Base-by-base conservation (phyloP, 2,888 invertebrate species). In the Odontomyia ornata region DNA sequence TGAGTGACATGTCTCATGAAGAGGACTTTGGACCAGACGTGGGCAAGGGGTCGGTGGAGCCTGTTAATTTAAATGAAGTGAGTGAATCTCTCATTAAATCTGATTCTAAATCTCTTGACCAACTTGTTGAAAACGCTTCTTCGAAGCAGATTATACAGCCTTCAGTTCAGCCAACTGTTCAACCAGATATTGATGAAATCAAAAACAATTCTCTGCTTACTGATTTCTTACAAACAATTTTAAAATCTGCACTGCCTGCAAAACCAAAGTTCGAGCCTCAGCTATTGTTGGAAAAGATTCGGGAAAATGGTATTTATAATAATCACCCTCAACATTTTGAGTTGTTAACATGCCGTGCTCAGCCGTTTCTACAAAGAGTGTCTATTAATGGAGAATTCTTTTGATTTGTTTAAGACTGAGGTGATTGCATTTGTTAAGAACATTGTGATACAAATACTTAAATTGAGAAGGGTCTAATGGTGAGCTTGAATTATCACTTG, bases 381-480 rank as follows among this genome's bases (percentile, higher is more conserved):
- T 93, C 93, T 18, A 88, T 95, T 80, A 90, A 93, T 79, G 95
- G 95, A 0, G 95, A 95, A 88, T 93, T 95, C 88, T 80, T 71
- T 30, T 76, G 15, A 52, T n/a, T 7, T 4, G 15, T 15, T 13
- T 3, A 52, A 52, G 15, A 52, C 52, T 52, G 52, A 52, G 18
- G 3, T 36, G 36, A 36, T 36, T 36, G 36, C 36, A 36, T 5
- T 36, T 36, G 36, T 36, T 9, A 9, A 36, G 36, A 36, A 36
- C 36, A 5, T 36, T 36, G 36, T 36, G 36, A 36, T 36, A 36
- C 9, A 36, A 36, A 5, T 36, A 36, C 9, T 36, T 36, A 36
- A 5, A 36, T 36, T 3, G 9, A 36, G n/a, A n/a, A n/a, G n/a
- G n/a, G n/a, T n/a, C n/a, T n/a, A n/a, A n/a, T n/a, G n/a, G n/a